Conservation (phyloP, 2,888 invertebrate species). For the Mimachlamys varia region DNA sequence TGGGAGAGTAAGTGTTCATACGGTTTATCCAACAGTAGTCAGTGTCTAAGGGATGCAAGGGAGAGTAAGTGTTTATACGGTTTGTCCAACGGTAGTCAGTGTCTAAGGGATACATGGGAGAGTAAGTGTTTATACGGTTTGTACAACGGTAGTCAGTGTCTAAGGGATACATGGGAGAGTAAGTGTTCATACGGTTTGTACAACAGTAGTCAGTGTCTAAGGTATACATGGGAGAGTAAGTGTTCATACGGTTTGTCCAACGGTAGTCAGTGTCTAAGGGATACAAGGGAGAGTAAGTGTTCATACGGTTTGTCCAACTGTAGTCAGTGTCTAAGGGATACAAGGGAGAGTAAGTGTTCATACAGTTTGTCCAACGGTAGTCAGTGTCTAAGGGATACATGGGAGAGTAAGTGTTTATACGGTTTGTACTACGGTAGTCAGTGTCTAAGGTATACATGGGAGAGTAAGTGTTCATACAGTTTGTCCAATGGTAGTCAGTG, state of each 20-base stretch:
- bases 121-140: constrained; percentile 83
- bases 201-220: constrained; percentile 98
- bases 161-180: too few relatives aligned
- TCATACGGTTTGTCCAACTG: too few relatives aligned
- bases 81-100: too few relatives aligned
- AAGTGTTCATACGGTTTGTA: too few relatives aligned
- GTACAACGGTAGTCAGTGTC: neutral
- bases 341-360: constrained; percentile 84
- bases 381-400: neutral
- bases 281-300: neutral
- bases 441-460: constrained; percentile 93
- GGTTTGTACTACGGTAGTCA: too few relatives aligned
- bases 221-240: constrained; percentile 87
- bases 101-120: constrained; percentile 91
- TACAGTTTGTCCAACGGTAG: too few relatives aligned
- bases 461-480: constrained; percentile 83
- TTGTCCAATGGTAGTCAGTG: neutral
- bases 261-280: neutral
- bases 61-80: neutral
- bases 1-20: constrained; percentile 84
- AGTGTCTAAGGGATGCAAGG: neutral
- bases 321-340: constrained; percentile 96
- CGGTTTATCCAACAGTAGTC: neutral
- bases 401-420: neutral
- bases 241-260: too few relatives aligned